A percentile compares a stretch with the other conserved stretches of the same genome.
phyloP scores from a whole-genome alignment of 2,113 vertebrate genomes.

The Erythrolamprus reginae region DNA sequence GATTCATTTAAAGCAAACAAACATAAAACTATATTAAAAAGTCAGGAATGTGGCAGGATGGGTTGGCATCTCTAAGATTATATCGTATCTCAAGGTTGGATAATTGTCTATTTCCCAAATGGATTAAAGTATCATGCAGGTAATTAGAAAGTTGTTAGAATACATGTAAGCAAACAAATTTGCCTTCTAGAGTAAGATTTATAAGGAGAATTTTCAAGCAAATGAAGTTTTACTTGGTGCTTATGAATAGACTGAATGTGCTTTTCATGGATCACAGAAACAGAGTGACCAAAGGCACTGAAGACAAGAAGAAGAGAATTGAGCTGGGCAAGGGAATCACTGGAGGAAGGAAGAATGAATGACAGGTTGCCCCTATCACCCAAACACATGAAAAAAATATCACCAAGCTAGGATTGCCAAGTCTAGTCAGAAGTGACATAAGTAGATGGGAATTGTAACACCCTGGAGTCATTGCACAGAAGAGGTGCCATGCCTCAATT shows the following conservation, averaged over 20 bases:
- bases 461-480: neutral
- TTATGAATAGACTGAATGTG: neutral
- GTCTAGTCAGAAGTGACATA: neutral
- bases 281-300: neutral
- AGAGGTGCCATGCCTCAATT: neutral
- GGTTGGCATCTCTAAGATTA: neutral
- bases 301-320: neutral
- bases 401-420: neutral
- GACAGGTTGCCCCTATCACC: neutral
- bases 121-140: neutral
- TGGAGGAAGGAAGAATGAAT: neutral
- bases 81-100: neutral
- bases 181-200: neutral
- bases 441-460: neutral
- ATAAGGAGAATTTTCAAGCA: neutral
- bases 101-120: neutral
- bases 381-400: neutral
- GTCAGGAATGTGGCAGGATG: conserved; percentile 5
- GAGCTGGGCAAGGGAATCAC: neutral
- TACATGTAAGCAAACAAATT: neutral
- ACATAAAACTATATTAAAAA: neutral
- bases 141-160: neutral
- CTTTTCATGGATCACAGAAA: neutral
- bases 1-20: neutral
- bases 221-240: neutral